Evolutionary conservation across 2,113 vertebrate genomes (phyloP), one percentile per base, ranked within the genome.

Genomic region (Psittacara wagleri): DNA sequence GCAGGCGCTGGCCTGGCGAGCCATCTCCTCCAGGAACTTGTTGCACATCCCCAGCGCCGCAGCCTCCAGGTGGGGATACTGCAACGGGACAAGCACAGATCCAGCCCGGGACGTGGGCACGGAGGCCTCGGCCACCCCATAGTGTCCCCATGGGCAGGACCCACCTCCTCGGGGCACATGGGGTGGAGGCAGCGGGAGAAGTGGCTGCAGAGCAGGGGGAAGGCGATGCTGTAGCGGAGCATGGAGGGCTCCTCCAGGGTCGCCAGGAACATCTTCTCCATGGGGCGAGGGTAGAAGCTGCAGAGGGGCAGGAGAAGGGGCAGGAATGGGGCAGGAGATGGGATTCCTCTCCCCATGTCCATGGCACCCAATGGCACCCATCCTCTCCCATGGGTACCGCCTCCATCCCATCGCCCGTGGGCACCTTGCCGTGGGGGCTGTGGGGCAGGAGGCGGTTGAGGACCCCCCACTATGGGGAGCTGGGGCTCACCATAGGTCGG

Each of bases 161-260:
- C 31, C 97, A 99, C 99, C 99, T 99, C 99, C 96, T 99, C 99
- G 13, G 99, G 99, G 66, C 99, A 99, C 96, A 99, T 98, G 52
- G 98, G 93, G 86, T 99, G 98, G 22, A 97, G 84, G 92, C 98
- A 98, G 57, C 83, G 96, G 70, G 90, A 98, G 97, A 99, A 99
- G 92, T 99, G 98, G 55, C 97, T 92, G 83, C 99, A 99, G 90
- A 98, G 97, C 37, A 97, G 72, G 0, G 99, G 99, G 94, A 99
- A 99, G 43, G 98, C 96, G 84, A 99, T 98, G 82, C 98, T 96
- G 86, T 98, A 99, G 17, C 98, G 98, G 91, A 99, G 97, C 98
- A 98, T 98, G 4, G 95, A 85, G 10, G 96, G 94, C n/a, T 99
- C 98, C 84, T 99, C 99, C 74, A 97, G 94, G 59, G 98, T 98